Evolutionary conservation across 2,113 vertebrate species (phyloP).

Genomic region (Pipa parva): DNA sequence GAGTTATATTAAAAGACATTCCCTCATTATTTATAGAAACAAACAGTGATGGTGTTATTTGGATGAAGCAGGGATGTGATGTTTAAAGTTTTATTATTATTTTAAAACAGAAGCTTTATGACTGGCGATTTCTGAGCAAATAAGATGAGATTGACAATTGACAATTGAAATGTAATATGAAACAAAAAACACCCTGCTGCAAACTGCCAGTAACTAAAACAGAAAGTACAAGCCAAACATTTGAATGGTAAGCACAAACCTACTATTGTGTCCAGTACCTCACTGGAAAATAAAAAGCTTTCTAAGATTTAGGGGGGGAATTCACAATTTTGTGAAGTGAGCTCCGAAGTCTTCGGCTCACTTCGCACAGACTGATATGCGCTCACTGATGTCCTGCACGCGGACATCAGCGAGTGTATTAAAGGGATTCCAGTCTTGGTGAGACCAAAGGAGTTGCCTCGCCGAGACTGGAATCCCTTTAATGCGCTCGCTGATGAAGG

Average conservation of each 20-base stretch:
- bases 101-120: not conserved
- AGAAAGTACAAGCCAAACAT: conserved; percentile 11
- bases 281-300: conserved; percentile 27
- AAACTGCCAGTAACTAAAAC: conserved; percentile 1
- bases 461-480: no score
- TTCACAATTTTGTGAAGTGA: no score
- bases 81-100: not conserved
- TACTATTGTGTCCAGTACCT: conserved; percentile 8
- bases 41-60: not conserved
- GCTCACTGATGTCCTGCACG: no score
- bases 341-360: no score
- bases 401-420: no score
- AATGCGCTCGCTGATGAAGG: no score
- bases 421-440: no score
- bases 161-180: not conserved
- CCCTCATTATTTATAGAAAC: conserved; percentile 4
- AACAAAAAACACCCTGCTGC: conserved; percentile 3
- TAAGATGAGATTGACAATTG: no score
- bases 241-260: not conserved
- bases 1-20: conserved; percentile 1
- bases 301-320: no score
- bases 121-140: not conserved
- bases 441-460: no score
- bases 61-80: not conserved
- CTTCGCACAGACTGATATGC: no score